phyloP scores from a whole-genome alignment of 2,888 invertebrate species.

The Ariolimax columbianus region DNA sequence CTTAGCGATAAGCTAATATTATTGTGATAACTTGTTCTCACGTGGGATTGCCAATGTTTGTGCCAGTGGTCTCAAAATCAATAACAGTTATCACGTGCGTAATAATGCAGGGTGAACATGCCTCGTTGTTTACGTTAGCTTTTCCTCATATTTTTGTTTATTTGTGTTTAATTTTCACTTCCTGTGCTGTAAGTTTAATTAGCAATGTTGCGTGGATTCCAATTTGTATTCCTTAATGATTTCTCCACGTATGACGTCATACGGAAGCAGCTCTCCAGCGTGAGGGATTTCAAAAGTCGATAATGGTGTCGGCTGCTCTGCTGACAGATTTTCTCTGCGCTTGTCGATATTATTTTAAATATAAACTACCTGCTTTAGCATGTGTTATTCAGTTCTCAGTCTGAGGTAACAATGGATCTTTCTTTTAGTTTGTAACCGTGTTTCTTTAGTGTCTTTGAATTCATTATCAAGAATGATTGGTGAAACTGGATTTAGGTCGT shows the following conservation, averaged over 20 bases:
- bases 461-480: too few species aligned
- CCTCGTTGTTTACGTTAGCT: not conserved
- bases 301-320: slow-evolving; percentile 2
- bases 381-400: not conserved
- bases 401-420: not conserved
- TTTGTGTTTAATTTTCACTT: slow-evolving; percentile 3
- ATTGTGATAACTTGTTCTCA: not conserved
- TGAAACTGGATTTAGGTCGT: not conserved
- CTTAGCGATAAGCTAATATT: too few species aligned
- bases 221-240: not conserved
- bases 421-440: not conserved
- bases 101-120: not conserved
- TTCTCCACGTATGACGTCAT: slow-evolving; percentile 9
- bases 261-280: not conserved
- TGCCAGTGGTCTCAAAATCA: not conserved
- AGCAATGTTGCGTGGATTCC: not conserved
- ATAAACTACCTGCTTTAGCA: not conserved
- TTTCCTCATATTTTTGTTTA: not conserved
- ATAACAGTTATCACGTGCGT: not conserved
- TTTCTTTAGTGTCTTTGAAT: too few species aligned
- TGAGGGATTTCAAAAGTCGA: slow-evolving; percentile 21
- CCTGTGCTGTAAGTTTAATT: not conserved
- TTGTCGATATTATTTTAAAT: not conserved
- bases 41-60: not conserved
- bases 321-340: not conserved